These are phyloP conservation scores for Semaprochilodus insignis DNA, from an alignment of 2,797 vertebrate species.

Conservation along the genomic window DNA sequence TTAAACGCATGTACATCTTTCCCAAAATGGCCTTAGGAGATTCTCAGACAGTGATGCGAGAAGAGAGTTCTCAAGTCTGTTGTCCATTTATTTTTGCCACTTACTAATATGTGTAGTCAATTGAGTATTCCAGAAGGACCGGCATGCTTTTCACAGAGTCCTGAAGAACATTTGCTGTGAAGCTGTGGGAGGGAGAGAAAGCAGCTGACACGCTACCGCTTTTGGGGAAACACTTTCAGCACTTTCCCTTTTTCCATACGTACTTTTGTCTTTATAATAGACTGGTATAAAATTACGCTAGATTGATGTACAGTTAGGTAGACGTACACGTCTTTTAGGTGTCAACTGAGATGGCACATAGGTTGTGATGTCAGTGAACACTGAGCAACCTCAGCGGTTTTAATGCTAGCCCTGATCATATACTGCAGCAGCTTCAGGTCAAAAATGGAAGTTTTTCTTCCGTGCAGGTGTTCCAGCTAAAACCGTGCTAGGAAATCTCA, in stretches of 20 bases:
- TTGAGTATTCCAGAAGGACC: conserved; percentile 67
- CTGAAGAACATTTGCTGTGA: conserved; percentile 74
- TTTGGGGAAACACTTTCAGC: conserved; percentile 65
- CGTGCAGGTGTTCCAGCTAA: conserved; percentile 65
- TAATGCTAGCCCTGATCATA: neutral
- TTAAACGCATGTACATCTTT: neutral
- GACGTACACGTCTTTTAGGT: no score
- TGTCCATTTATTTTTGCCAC: conserved; percentile 64
- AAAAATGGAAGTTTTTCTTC: conserved; percentile 28
- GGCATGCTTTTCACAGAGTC: conserved; percentile 70
- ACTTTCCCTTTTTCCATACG: conserved; percentile 56
- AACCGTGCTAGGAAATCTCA: conserved; percentile 63
- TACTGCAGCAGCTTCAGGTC: neutral
- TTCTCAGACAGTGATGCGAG: conserved; percentile 5
- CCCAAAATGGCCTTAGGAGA: conserved; percentile 17
- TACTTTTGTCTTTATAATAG: conserved; percentile 2
- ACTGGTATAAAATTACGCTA: conserved; percentile 10
- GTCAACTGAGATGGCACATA: no score
- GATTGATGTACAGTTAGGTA: neutral
- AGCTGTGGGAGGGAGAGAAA: conserved; percentile 70
- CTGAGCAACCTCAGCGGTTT: neutral
- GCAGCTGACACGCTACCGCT: conserved; percentile 69
- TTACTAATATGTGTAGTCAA: conserved; percentile 74
- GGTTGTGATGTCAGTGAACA: neutral
- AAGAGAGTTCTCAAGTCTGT: conserved; percentile 13